phyloP scores from a whole-genome alignment of 2,888 invertebrate species.

The Galerucella pusilla region DNA sequence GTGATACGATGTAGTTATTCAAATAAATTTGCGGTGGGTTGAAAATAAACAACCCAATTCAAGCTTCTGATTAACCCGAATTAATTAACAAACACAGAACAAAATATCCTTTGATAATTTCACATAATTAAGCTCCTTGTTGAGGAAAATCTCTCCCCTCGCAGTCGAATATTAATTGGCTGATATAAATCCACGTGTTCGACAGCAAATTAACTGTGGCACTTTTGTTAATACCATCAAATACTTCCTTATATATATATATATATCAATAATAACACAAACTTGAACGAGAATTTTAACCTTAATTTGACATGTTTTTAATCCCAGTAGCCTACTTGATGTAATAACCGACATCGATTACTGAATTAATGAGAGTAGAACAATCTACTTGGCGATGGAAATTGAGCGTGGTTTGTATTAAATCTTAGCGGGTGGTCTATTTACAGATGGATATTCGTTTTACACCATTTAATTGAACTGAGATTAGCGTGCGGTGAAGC shows the following conservation, averaged over 20 bases:
- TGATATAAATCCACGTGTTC: neutral
- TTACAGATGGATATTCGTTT: slow-evolving; percentile 12
- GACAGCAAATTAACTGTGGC: neutral
- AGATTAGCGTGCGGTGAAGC: neutral
- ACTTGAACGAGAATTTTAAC: no score
- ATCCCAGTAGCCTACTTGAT: neutral
- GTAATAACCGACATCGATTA: slow-evolving; percentile 7
- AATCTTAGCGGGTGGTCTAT: slow-evolving; percentile 17
- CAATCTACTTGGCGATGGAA: neutral
- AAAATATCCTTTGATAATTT: neutral
- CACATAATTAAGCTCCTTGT: neutral
- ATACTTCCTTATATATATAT: no score
- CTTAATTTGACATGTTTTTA: neutral
- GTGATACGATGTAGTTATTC: no score
- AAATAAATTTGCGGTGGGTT: no score
- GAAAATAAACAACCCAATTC: neutral
- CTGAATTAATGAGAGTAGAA: slow-evolving; percentile 5
- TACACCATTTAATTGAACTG: neutral
- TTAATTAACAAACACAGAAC: neutral
- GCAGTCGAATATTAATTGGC: neutral
- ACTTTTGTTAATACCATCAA: neutral
- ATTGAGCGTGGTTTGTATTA: slow-evolving; percentile 1
- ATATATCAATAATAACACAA: no score
- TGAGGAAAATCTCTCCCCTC: neutral
- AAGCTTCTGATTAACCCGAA: neutral